Base-by-base conservation (phyloP, 2,113 vertebrate species). In the Archilochus colubris region DNA sequence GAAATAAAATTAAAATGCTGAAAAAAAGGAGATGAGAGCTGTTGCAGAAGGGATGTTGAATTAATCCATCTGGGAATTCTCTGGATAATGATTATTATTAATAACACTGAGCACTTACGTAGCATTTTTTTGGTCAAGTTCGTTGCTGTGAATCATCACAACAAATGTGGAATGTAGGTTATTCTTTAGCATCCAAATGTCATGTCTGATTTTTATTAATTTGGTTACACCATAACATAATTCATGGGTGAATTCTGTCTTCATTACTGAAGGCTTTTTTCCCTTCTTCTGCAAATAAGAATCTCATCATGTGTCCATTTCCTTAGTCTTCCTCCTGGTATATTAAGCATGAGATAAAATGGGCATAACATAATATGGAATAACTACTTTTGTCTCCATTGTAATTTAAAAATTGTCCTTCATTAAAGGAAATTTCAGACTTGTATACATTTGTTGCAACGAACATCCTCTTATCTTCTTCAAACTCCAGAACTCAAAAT, bases 11-110 rank as follows among this genome's bases (percentile, higher is more conserved):
- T 74, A 82, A 86, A 36, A 20, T 23, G 36, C 36, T 80, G 77
- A 86, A 91, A 74, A 74, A 85, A 91, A 73, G 78, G 44, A 91
- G 72, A 90, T 24, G 7, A 5, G 82, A 79, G 61, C 40, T 55
- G 43, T 36, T 73, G 66, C 58, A 90, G 55, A 90, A 94, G 88
- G 58, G 58, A 94, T 82, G 79, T 33, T 8, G 51, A 78, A 88
- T 78, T 51, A 93, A 91, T 89, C 44, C 80, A 58, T 36, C 82
- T 80, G 85, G 85, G 91, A 93, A 88, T 94, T 85, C 51, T 94
- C 88, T 82, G 64, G 86, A 84, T 63, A 83, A 74, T 88, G 7
- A 84, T 79, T 86, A 79, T 83, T 81, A 82, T 82, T 93, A 95
- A 82, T 72, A 87, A 77, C 23, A 79, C 16, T 44, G 53, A 85